Conservation (phyloP, 2,888 invertebrate genomes). For the Matsumyia berberina region DNA sequence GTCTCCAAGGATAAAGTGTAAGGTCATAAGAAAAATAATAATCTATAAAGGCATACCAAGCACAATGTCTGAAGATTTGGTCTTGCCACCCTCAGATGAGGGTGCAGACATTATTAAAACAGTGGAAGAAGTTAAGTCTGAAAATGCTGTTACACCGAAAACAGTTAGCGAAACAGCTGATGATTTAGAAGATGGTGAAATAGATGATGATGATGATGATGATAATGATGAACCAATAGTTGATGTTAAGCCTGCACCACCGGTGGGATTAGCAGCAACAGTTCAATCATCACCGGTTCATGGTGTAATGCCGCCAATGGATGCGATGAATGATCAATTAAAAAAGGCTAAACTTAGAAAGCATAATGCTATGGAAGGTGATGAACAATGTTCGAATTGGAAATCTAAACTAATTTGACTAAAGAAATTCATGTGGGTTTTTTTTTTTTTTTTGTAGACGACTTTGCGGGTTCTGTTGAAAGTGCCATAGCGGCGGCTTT, state of each 20-base stretch:
- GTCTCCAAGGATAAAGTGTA: neutral
- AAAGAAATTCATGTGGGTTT: neutral
- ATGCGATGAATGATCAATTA: slow-evolving; percentile 15
- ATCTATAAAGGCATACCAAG: slow-evolving; percentile 25
- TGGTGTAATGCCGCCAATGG: slow-evolving; percentile 11
- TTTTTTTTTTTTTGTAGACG: slow-evolving; percentile 85
- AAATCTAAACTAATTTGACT: neutral
- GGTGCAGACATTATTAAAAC: slow-evolving; percentile 25
- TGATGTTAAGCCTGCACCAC: slow-evolving; percentile 24
- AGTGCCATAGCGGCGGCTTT: slow-evolving; percentile 91
- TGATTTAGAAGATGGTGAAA: slow-evolving; percentile 95
- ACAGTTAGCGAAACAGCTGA: slow-evolving; percentile 3
- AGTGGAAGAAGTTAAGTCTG: slow-evolving; percentile 29
- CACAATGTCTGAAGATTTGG: slow-evolving; percentile 61
- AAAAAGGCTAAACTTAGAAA: slow-evolving; percentile 55
- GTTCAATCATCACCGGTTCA: slow-evolving; percentile 42
- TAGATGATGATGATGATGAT: slow-evolving; percentile 87
- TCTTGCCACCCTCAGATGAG: neutral
- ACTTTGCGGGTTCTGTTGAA: slow-evolving; percentile 92
- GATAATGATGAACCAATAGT: slow-evolving; percentile 78
- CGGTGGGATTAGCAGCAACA: slow-evolving; percentile 8
- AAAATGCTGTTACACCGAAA: slow-evolving; percentile 30
- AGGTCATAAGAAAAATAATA: neutral
- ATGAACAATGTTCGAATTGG: neutral
- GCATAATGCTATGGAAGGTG: slow-evolving; percentile 44